Conservation (phyloP, 2,888 invertebrate species). For the Pristionchus maxplancki region DNA sequence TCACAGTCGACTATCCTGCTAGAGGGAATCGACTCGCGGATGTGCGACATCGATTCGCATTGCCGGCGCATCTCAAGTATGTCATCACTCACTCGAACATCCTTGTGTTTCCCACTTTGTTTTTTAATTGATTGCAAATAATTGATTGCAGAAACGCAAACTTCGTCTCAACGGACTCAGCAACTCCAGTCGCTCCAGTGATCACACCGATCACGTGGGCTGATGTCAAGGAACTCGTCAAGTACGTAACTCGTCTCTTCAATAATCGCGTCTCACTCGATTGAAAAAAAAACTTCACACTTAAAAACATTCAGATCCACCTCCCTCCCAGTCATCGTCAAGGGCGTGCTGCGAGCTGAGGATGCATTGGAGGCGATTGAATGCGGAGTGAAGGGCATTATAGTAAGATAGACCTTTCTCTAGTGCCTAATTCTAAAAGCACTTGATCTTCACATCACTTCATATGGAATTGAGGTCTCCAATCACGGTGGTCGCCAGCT, state of each 20-base stretch:
- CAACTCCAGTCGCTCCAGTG: not conserved
- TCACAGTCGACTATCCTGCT: constrained; percentile 80
- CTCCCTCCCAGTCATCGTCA: constrained; percentile 71
- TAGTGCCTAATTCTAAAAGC: not conserved
- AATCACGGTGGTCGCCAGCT: constrained; percentile 93
- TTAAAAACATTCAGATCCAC: constrained; percentile 75
- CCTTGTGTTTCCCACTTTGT: too few relatives aligned
- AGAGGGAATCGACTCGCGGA: constrained; percentile 87
- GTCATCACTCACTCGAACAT: too few relatives aligned
- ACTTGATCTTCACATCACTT: too few relatives aligned
- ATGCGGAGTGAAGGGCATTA: constrained; percentile 86
- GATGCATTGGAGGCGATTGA: constrained; percentile 88
- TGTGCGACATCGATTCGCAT: constrained; percentile 87
- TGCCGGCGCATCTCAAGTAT: constrained; percentile 85
- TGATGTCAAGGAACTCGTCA: not conserved
- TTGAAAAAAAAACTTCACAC: too few relatives aligned
- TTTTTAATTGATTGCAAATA: not conserved
- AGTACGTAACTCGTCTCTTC: not conserved
- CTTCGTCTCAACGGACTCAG: not conserved
- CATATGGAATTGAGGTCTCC: constrained; percentile 80
- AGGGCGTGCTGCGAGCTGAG: constrained; percentile 81
- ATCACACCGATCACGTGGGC: not conserved
- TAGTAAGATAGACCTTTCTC: constrained; percentile 81
- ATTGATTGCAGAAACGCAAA: not conserved
- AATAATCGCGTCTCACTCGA: too few relatives aligned